Evolutionary conservation across 1,140 invertebrate genomes (phyloP).

Genomic region (Bombus soroeensis): DNA sequence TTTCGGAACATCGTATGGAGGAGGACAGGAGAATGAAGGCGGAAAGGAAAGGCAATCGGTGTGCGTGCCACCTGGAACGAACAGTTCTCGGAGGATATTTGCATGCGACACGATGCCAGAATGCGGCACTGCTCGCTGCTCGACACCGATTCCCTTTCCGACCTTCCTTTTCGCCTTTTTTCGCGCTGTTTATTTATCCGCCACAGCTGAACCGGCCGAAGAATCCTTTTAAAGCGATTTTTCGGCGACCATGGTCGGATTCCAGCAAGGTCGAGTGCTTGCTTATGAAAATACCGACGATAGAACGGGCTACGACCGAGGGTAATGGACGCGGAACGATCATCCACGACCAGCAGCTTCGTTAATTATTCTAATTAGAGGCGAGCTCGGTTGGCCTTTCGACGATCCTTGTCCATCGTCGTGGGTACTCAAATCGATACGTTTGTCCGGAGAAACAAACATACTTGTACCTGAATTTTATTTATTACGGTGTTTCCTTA

Average conservation of each 20-base stretch:
- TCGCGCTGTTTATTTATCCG: conserved; percentile 37
- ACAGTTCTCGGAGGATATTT: conserved; percentile 64
- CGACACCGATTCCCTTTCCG: conserved; percentile 62
- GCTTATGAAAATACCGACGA: conserved; percentile 45
- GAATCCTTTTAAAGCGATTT: conserved; percentile 52
- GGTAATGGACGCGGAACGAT: conserved; percentile 51
- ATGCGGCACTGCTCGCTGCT: conserved; percentile 62
- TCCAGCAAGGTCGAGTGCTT: conserved; percentile 15
- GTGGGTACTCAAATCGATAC: background rate
- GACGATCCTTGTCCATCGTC: conserved; percentile 20
- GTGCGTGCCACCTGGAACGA: conserved; percentile 48
- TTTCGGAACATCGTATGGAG: background rate
- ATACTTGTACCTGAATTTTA: too few species aligned
- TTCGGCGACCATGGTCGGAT: conserved; percentile 21
- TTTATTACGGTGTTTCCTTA: too few species aligned
- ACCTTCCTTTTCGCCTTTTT: conserved; percentile 33
- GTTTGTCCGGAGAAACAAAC: background rate
- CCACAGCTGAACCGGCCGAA: background rate
- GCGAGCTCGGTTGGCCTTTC: conserved; percentile 42
- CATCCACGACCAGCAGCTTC: conserved; percentile 49
- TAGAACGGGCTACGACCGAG: conserved; percentile 17
- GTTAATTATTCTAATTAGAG: conserved; percentile 71
- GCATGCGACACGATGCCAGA: conserved; percentile 69
- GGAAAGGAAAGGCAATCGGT: conserved; percentile 12
- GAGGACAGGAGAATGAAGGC: conserved; percentile 5